Conservation (phyloP, 2,797 vertebrate genomes). For the Myotis pilosus region DNA sequence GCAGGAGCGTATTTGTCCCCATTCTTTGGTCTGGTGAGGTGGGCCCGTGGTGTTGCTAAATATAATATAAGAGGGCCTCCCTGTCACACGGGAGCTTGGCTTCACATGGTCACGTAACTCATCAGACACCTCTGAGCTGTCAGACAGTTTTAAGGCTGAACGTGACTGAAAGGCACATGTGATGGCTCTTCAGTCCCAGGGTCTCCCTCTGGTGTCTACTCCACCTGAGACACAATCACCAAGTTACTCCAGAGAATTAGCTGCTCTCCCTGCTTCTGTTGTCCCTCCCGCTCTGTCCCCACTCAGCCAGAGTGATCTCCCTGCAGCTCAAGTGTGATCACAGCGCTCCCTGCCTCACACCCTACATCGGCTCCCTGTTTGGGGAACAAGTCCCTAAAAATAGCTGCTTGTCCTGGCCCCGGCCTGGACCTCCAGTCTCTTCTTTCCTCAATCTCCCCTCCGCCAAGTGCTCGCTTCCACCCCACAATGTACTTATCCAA, state of each 20-base stretch:
- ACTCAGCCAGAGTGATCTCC: conserved; percentile 69
- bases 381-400: conserved; percentile 70
- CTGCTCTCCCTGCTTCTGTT: conserved; percentile 50
- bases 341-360: conserved; percentile 70
- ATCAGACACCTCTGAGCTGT: background rate
- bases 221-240: background rate
- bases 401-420: conserved; percentile 66
- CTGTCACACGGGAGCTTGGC: background rate
- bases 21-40: background rate
- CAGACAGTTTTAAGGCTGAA: background rate
- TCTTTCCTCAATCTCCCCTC: conserved; percentile 59
- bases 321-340: conserved; percentile 66
- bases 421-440: conserved; percentile 48
- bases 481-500: background rate
- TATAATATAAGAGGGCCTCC: background rate
- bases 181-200: background rate
- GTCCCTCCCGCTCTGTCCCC: conserved; percentile 67
- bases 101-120: background rate
- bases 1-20: background rate
- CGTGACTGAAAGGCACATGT: background rate
- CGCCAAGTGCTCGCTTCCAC: conserved; percentile 48
- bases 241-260: conserved; percentile 25
- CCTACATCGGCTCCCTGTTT: conserved; percentile 67
- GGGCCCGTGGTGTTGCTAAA: background rate
- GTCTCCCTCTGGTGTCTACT: background rate